These are phyloP conservation scores for Diploscapter pachys DNA, from an alignment of 1,140 invertebrate genomes.

Conservation along the genomic window DNA sequence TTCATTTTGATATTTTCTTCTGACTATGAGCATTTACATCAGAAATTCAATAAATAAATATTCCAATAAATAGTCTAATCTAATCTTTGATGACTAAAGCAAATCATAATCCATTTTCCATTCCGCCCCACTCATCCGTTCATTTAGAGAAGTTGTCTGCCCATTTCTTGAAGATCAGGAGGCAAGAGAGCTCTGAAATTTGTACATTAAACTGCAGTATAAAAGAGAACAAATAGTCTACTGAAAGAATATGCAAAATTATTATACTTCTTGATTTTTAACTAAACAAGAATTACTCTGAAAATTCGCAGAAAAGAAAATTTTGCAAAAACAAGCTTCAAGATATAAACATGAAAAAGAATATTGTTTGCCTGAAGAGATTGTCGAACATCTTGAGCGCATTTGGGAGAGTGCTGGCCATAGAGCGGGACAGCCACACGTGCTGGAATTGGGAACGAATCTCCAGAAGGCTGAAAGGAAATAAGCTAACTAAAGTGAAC, in stretches of 20 bases:
- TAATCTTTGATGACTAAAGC: too few relatives aligned
- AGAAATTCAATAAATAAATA: too few relatives aligned
- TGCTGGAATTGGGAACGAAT: slow-evolving; percentile 45
- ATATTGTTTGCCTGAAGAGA: slow-evolving; percentile 27
- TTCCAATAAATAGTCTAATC: too few relatives aligned
- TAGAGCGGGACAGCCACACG: slow-evolving; percentile 46
- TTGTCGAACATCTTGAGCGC: slow-evolving; percentile 50
- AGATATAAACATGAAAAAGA: too few relatives aligned
- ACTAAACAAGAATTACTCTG: slow-evolving; percentile 30
- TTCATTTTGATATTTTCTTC: too few relatives aligned
- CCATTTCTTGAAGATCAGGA: slow-evolving; percentile 43
- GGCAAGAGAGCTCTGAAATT: slow-evolving; percentile 40
- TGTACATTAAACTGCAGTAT: too few relatives aligned
- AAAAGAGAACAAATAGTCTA: too few relatives aligned
- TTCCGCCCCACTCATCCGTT: not conserved
- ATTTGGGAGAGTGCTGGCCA: slow-evolving; percentile 45
- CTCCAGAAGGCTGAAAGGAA: slow-evolving; percentile 34
- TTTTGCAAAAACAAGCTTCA: not conserved
- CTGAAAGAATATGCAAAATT: not conserved
- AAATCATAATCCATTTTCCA: too few relatives aligned
- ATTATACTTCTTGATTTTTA: not conserved
- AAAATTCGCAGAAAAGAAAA: not conserved
- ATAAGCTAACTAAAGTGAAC: not conserved
- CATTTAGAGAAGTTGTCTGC: slow-evolving; percentile 39
- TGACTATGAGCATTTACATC: too few relatives aligned